Conservation (phyloP, 2,888 invertebrate genomes). For the Xestia sexstrigata region DNA sequence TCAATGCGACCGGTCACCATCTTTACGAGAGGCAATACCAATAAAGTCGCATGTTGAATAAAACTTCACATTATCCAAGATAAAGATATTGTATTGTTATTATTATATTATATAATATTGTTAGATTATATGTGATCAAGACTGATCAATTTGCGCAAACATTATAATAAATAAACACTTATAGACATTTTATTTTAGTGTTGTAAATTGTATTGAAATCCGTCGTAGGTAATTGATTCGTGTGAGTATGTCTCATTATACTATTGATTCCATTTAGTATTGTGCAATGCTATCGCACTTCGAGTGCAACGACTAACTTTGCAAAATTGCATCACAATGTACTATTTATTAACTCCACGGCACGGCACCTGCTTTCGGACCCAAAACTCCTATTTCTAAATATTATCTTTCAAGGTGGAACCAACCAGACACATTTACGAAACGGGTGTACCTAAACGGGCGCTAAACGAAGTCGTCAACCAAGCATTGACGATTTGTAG, state of each 20-base stretch:
- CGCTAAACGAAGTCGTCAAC: no score
- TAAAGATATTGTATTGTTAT: no score
- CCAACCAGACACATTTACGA: no score
- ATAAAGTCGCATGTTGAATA: background rate
- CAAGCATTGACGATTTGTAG: no score
- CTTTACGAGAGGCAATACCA: background rate
- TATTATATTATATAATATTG: no score
- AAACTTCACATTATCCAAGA: background rate
- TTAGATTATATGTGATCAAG: background rate
- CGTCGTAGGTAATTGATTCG: no score
- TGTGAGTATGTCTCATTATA: background rate
- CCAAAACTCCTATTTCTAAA: background rate
- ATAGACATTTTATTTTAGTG: no score
- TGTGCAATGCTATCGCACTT: background rate
- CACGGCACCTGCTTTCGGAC: no score
- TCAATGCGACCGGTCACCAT: background rate
- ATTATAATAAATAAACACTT: no score
- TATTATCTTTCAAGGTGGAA: no score
- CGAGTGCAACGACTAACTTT: background rate
- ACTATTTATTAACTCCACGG: background rate
- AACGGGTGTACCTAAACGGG: no score
- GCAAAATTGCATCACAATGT: background rate
- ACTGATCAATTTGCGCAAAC: background rate
- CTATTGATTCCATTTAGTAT: background rate
- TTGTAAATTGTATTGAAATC: background rate